Conservation (phyloP, 2,113 vertebrate genomes). For the Macaca nemestrina region DNA sequence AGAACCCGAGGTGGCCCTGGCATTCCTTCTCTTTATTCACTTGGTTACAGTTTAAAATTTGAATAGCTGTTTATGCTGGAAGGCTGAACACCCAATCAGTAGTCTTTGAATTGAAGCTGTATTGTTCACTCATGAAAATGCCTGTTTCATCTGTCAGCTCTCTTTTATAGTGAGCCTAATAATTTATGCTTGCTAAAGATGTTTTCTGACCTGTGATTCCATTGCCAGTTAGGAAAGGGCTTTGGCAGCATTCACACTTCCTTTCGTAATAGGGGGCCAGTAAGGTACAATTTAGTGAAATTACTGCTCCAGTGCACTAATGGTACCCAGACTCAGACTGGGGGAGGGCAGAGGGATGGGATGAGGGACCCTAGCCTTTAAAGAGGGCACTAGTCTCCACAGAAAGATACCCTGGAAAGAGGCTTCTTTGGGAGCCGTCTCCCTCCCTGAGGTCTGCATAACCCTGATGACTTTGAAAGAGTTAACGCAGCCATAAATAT, state of each 20-base stretch:
- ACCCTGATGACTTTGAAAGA: background rate
- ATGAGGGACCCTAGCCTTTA: slow-evolving; percentile 48
- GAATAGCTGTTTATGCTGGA: slow-evolving; percentile 81
- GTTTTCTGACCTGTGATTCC: slow-evolving; percentile 83
- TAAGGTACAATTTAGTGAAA: slow-evolving; percentile 78
- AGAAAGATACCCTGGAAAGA: slow-evolving; percentile 49
- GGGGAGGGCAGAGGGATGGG: slow-evolving; percentile 24
- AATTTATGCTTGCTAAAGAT: slow-evolving; percentile 83
- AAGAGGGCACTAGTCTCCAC: slow-evolving; percentile 13
- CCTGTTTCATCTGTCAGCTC: slow-evolving; percentile 80
- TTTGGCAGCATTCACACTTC: slow-evolving; percentile 77
- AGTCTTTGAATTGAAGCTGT: slow-evolving; percentile 79
- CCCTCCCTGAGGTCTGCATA: background rate
- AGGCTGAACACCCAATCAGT: slow-evolving; percentile 79
- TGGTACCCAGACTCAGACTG: slow-evolving; percentile 67
- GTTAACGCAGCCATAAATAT: background rate
- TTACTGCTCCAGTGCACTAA: slow-evolving; percentile 78
- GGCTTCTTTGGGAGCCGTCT: background rate
- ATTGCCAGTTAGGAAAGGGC: slow-evolving; percentile 76
- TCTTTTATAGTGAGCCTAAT: slow-evolving; percentile 77
- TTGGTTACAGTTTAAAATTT: slow-evolving; percentile 83
- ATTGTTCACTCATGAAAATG: slow-evolving; percentile 82
- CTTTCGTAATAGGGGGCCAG: slow-evolving; percentile 73
- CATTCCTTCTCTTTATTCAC: slow-evolving; percentile 78
- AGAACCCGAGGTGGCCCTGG: slow-evolving; percentile 72